Percentiles rank a stretch among this genome's conserved stretches.
phyloP scores from a whole-genome alignment of 2,888 invertebrate genomes.

The Cephus rjabovi region DNA sequence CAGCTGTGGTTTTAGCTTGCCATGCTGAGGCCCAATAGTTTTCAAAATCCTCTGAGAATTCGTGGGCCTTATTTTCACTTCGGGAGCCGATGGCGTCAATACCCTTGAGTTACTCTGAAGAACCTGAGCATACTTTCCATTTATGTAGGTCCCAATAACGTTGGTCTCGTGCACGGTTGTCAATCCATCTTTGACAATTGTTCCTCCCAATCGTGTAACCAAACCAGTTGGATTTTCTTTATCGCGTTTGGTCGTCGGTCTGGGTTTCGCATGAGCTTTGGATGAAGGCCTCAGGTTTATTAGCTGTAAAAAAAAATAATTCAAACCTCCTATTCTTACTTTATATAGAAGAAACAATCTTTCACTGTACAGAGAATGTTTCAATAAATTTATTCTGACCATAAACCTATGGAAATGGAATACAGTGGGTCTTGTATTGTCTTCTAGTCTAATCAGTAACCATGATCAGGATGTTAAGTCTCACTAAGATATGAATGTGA shows the following conservation, averaged over 20 bases:
- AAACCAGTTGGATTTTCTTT: constrained; percentile 82
- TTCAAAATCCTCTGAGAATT: constrained; percentile 78
- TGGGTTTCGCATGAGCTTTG: constrained; percentile 68
- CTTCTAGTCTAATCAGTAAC: background rate
- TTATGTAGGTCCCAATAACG: constrained; percentile 89
- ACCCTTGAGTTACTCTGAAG: constrained; percentile 84
- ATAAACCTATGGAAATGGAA: background rate
- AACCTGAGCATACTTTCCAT: constrained; percentile 89
- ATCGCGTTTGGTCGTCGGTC: constrained; percentile 68
- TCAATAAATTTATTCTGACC: background rate
- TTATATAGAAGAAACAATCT: background rate
- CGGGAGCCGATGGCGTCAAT: constrained; percentile 60
- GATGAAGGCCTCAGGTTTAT: constrained; percentile 83
- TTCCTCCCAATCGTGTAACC: constrained; percentile 87
- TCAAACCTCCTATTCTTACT: background rate
- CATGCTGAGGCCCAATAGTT: constrained; percentile 77
- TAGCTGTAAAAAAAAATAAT: constrained; percentile 48
- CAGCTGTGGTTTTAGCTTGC: constrained; percentile 67
- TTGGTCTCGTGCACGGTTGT: constrained; percentile 90
- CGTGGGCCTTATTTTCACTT: constrained; percentile 76
- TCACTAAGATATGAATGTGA: background rate
- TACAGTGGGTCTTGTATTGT: background rate
- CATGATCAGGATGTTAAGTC: background rate
- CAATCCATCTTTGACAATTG: constrained; percentile 83
- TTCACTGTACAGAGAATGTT: background rate